Percentiles rank a stretch among this genome's conserved stretches.
Conservation (phyloP, 1,140 invertebrate genomes). For the Atopsyche davidsoni region DNA sequence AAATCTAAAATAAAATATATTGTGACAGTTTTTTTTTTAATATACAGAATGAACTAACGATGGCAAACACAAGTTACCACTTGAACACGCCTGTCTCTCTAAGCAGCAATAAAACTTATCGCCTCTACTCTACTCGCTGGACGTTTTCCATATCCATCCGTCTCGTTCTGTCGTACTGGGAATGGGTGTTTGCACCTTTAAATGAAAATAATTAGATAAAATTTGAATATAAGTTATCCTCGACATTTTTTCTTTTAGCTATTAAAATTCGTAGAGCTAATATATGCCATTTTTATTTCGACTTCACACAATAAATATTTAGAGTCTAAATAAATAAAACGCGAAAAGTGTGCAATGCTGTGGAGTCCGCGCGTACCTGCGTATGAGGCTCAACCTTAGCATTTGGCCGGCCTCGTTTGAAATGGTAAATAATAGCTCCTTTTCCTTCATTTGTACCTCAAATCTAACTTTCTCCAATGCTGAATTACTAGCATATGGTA, state of each 20-base stretch:
- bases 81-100: slow-evolving; percentile 7
- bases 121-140: slow-evolving; percentile 16
- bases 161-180: slow-evolving; percentile 13
- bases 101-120: slow-evolving; percentile 26
- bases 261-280: slow-evolving; percentile 16
- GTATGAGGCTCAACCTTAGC: slow-evolving; percentile 17
- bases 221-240: slow-evolving; percentile 25
- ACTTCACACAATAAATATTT: slow-evolving; percentile 19
- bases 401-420: slow-evolving; percentile 22
- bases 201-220: slow-evolving; percentile 24
- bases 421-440: slow-evolving; percentile 21
- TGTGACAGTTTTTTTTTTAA: too few relatives aligned
- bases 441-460: too few relatives aligned
- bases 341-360: slow-evolving; percentile 9
- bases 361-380: not conserved
- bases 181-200: slow-evolving; percentile 17
- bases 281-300: slow-evolving; percentile 20
- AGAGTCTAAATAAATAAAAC: slow-evolving; percentile 18
- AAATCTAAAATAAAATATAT: too few relatives aligned
- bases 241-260: slow-evolving; percentile 14
- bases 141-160: slow-evolving; percentile 14
- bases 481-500: too few relatives aligned
- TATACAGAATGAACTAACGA: too few relatives aligned
- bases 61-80: not conserved
- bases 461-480: too few relatives aligned